phyloP scores from a whole-genome alignment of 2,113 vertebrate species.

The Gracilinanus agilis region DNA sequence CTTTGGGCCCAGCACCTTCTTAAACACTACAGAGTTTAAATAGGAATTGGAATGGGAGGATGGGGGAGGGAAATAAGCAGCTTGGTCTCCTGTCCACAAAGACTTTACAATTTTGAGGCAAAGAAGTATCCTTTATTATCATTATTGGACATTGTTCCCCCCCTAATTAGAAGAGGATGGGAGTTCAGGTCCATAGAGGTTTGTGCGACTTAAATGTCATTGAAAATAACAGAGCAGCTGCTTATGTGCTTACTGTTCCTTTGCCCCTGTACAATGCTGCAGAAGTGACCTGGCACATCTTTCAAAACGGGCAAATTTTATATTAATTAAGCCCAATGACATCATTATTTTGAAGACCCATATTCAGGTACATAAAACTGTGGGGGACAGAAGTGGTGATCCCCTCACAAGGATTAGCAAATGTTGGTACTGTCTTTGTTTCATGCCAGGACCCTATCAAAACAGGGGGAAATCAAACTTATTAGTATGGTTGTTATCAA shows the following conservation, averaged over 20 bases:
- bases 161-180: constrained; percentile 65
- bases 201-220: constrained; percentile 55
- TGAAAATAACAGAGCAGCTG: constrained; percentile 23
- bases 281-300: not conserved
- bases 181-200: constrained; percentile 61
- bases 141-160: constrained; percentile 55
- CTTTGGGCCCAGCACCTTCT: not conserved
- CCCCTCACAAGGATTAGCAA: not conserved
- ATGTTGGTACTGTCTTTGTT: constrained; percentile 28
- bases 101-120: constrained; percentile 20
- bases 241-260: not conserved
- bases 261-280: constrained; percentile 27
- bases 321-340: constrained; percentile 26
- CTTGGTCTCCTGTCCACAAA: constrained; percentile 35
- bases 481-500: constrained; percentile 53
- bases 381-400: not conserved
- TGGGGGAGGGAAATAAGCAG: not conserved
- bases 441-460: not conserved
- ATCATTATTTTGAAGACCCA: constrained; percentile 48
- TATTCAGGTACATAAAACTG: not conserved
- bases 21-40: not conserved
- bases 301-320: not conserved
- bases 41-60: constrained; percentile 5
- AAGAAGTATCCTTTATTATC: constrained; percentile 42
- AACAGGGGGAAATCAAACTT: constrained; percentile 42